A percentile compares a stretch with the other conserved stretches of the same genome.
Conservation (phyloP, 2,888 invertebrate species). For the Saturnia japonica region DNA sequence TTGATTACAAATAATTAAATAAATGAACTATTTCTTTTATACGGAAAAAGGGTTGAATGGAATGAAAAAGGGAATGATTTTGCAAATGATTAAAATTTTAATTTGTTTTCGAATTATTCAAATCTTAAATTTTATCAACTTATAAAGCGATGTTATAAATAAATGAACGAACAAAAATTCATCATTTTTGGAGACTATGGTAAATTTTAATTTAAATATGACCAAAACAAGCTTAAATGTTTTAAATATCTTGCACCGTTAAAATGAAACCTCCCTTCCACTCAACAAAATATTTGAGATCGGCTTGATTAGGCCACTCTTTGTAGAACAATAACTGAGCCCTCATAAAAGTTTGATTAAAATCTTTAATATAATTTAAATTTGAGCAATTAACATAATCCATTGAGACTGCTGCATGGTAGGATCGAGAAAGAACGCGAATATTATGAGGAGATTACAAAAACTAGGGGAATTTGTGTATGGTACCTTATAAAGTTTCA, state of each 20-base stretch:
- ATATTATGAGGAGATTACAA: constrained; percentile 35
- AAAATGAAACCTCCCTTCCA: constrained; percentile 11
- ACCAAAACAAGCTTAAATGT: constrained; percentile 23
- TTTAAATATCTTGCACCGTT: constrained; percentile 31
- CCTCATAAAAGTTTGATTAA: constrained; percentile 28
- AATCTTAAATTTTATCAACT: too few relatives aligned
- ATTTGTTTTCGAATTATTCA: too few relatives aligned
- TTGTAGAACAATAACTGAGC: not conserved
- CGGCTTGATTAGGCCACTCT: constrained; percentile 21
- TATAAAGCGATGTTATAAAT: too few relatives aligned
- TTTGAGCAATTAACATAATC: constrained; percentile 32
- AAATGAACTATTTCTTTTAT: too few relatives aligned
- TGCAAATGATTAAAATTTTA: too few relatives aligned
- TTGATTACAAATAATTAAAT: too few relatives aligned
- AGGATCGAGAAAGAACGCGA: constrained; percentile 50
- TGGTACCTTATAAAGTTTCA: constrained; percentile 82
- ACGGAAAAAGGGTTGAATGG: too few relatives aligned
- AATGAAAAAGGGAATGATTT: too few relatives aligned
- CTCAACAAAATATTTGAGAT: constrained; percentile 26
- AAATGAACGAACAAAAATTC: too few relatives aligned
- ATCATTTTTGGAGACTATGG: not conserved
- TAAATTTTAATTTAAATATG: not conserved
- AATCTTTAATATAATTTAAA: constrained; percentile 19
- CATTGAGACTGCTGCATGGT: constrained; percentile 67
- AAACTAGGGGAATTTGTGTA: constrained; percentile 79